A percentile compares a stretch with the other conserved stretches of the same genome.
These are phyloP conservation scores for Labeo catla DNA, from an alignment of 2,113 vertebrate species.

Conservation along the genomic window DNA sequence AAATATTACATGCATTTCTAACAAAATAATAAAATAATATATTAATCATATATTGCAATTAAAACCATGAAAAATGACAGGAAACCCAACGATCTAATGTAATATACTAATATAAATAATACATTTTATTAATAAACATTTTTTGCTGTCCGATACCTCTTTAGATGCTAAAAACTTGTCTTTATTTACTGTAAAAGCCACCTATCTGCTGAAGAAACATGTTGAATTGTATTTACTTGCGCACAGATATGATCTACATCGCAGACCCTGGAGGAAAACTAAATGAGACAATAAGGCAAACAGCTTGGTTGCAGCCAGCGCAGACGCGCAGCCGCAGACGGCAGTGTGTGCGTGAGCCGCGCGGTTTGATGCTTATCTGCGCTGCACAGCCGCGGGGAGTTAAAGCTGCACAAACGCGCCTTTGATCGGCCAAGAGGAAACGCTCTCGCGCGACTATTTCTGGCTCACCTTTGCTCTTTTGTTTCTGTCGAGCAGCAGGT, in stretches of 20 bases:
- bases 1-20: too few species aligned
- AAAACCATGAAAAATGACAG: too few species aligned
- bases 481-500: conserved; percentile 55
- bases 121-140: too few species aligned
- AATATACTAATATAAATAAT: too few species aligned
- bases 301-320: too few species aligned
- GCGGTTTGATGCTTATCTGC: conserved; percentile 48
- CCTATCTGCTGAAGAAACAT: not conserved
- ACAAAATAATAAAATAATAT: too few species aligned
- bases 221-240: not conserved
- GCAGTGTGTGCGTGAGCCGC: not conserved
- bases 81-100: too few species aligned
- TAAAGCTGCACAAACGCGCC: conserved; percentile 16
- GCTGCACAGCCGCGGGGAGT: conserved; percentile 10
- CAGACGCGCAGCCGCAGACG: too few species aligned
- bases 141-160: not conserved
- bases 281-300: not conserved
- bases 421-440: conserved; percentile 57
- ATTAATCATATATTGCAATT: too few species aligned
- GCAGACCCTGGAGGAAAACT: not conserved
- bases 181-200: not conserved
- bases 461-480: conserved; percentile 45
- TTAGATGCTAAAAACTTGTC: too few species aligned
- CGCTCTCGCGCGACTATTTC: conserved; percentile 49
- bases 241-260: not conserved